phyloP scores from a whole-genome alignment of 2,797 vertebrate genomes.

The Discoglossus pictus region DNA sequence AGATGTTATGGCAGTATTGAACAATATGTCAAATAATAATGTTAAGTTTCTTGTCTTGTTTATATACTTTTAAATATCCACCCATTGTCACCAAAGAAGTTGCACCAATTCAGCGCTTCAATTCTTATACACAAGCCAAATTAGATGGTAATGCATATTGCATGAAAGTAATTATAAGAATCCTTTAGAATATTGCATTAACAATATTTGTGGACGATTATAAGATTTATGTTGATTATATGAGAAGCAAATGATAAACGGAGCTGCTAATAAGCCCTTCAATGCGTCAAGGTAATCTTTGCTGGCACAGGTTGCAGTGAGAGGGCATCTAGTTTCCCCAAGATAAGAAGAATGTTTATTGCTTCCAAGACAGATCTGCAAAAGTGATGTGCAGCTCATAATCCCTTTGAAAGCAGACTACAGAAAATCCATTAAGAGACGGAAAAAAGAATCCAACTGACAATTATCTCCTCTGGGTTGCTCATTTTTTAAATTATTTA shows the following conservation, averaged over 20 bases:
- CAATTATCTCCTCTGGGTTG: constrained; percentile 33
- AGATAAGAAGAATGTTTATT: constrained; percentile 28
- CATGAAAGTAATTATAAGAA: no score
- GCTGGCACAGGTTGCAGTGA: constrained; percentile 7
- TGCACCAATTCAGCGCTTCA: no score
- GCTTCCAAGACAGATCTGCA: constrained; percentile 13
- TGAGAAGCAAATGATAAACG: no score
- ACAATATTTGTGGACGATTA: constrained; percentile 1
- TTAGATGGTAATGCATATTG: no score
- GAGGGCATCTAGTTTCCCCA: neutral
- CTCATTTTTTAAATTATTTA: constrained; percentile 23
- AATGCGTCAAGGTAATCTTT: constrained; percentile 31
- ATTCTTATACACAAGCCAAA: no score
- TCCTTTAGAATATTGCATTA: no score
- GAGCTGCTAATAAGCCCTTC: constrained; percentile 18
- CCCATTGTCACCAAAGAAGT: no score
- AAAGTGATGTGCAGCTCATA: constrained; percentile 30
- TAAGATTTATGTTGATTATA: constrained; percentile 37
- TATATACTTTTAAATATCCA: no score
- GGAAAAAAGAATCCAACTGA: constrained; percentile 11
- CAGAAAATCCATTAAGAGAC: constrained; percentile 19
- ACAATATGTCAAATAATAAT: no score
- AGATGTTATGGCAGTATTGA: no score
- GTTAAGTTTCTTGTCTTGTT: no score
- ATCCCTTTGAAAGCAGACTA: constrained; percentile 20